phyloP scores from a whole-genome alignment of 2,888 invertebrate genomes.

The Zelleria hepariella region DNA sequence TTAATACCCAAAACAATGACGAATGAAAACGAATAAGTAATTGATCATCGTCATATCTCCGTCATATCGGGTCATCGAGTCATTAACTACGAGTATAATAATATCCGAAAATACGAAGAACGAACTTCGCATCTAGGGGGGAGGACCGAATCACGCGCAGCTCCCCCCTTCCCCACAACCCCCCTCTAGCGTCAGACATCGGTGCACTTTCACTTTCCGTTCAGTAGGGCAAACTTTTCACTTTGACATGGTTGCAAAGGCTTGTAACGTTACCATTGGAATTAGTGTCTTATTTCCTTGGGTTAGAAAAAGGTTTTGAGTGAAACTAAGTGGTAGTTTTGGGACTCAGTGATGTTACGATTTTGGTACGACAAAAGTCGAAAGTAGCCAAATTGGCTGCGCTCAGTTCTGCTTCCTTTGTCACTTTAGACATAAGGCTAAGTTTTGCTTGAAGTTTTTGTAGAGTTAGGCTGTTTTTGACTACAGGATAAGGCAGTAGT shows the following conservation, averaged over 20 bases:
- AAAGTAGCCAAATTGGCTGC: conserved; percentile 26
- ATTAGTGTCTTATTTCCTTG: conserved; percentile 11
- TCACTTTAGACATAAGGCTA: conserved; percentile 14
- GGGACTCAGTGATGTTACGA: conserved; percentile 28
- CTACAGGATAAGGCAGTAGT: conserved; percentile 18
- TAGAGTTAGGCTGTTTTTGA: conserved; percentile 23
- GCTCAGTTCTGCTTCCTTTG: conserved; percentile 13
- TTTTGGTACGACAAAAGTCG: conserved; percentile 33
- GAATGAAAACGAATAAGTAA: neutral
- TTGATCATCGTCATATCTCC: too few species aligned
- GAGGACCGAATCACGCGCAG: conserved; percentile 36
- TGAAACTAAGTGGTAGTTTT: conserved; percentile 6
- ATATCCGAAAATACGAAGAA: neutral
- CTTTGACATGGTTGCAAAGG: conserved; percentile 25
- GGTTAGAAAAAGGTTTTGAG: conserved; percentile 13
- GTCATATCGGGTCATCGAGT: neutral
- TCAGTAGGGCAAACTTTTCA: conserved; percentile 51
- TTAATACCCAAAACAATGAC: neutral
- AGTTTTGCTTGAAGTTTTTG: conserved; percentile 14
- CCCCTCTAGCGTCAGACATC: conserved; percentile 20
- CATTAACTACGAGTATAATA: too few species aligned
- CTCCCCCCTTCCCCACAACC: conserved; percentile 25
- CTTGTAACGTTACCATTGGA: conserved; percentile 8
- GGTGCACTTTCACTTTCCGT: conserved; percentile 66
- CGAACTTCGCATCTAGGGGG: neutral